Evolutionary conservation across 2,113 vertebrate species (phyloP), one percentile per base, ranked within the genome.

Genomic region (Candoia aspera): DNA sequence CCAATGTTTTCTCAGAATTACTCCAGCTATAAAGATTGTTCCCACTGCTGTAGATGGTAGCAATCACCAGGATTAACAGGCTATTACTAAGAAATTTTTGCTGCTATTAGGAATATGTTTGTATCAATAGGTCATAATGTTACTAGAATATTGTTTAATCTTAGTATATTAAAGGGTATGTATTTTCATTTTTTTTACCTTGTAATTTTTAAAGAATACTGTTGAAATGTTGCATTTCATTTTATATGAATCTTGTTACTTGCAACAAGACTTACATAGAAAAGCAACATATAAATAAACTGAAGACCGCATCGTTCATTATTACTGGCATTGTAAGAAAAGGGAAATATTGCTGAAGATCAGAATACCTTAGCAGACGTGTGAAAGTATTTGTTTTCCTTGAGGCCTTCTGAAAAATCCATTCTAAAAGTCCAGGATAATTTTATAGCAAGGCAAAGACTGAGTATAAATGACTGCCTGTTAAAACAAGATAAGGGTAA

Each of bases 401-500:
- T 89, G 62, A 88, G n/a, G 84, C 60, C 73, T 91, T 94, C 90
- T 91, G 64, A 90, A 90, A 93, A 95, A 46, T 95, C 93, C 95
- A 96, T 95, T 88, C 93, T 93, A 94, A 94, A 86, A 57, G 92
- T 96, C 92, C 96, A 96, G 96, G 95, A 95, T 96, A 93, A 96
- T 94, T 96, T 95, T 92, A 19, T 94, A 96, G 91, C 95, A 95
- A 94, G 96, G 94, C 91, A 96, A 96, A 96, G 94, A 92, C 94
- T 95, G 96, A 85, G 17, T 68, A 59, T 68, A 55, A 92, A 37
- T 33, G 88, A 37, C 57, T 89, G 79, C 89, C 96, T 97, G 95
- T 88, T 95, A 95, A 96, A 95, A 95, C 95, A 94, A 96, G 96
- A 96, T 96, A 97, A 97, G 96, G 94, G 89, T 95, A 95, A 96